Evolutionary conservation across 2,888 invertebrate species (phyloP), one percentile per base, ranked within the genome.

Genomic region (Palloptera scutellata): DNA sequence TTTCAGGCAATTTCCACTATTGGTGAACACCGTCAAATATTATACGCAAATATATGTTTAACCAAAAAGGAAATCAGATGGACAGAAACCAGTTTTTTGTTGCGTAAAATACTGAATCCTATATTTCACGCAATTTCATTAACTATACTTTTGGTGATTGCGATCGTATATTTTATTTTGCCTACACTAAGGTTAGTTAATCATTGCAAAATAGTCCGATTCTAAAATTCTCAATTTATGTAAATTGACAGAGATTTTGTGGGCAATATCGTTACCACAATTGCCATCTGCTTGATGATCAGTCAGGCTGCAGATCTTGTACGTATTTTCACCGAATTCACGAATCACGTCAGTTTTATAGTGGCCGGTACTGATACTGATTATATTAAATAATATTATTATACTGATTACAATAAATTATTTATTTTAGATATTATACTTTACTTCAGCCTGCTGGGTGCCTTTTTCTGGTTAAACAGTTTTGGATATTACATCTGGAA

Each of bases 401-500:
- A 15, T 48, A 11, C 48, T 72, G 5, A 20, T 13, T 42, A 53
- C 17, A 60, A 9, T 15, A 13, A 48, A 11, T 30, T 30, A 2
- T 30, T 2, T 6, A 30, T 72, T 89, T 71, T 87, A 92, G 94
- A 94, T 86, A 89, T 91, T 8, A 88, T 93, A 74, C 87, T 92
- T 73, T 93, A 93, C 77, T 87, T 92, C 64, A 92, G 92, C 77
- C 85, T 94, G 64, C 81, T 94, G 73, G 93, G 91, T 43, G 92
- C 93, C 61, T 94, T 94, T 84, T 93, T 94, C 79, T 95, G 95
- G 95, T 85, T 95, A 3, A 94, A 92, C 75, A 92, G 93, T 79
- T 88, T 93, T 71, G 94, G 94, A 61, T 95, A 92, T 81, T 94
- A 94, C 81, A 91, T 94, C 71, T 95, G 94, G 94, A 93, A 91